Conservation (phyloP, 2,797 vertebrate genomes). For the Percopsis omiscomaycus region DNA sequence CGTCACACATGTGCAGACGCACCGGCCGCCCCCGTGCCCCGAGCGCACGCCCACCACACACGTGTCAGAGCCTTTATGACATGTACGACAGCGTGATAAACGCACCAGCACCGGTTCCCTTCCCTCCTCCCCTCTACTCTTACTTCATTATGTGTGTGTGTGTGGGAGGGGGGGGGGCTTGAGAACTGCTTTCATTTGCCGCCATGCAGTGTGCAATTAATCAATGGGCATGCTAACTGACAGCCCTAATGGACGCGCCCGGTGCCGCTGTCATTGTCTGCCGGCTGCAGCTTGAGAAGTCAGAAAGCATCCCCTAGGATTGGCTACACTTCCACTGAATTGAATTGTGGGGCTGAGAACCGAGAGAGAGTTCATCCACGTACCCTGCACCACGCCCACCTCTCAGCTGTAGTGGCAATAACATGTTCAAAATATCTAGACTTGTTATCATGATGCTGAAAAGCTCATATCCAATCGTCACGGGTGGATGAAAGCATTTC, state of each 20-base stretch:
- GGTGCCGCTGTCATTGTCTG: constrained; percentile 67
- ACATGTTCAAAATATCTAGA: constrained; percentile 39
- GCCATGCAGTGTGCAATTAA: constrained; percentile 70
- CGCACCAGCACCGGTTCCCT: constrained; percentile 37
- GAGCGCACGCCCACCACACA: not conserved
- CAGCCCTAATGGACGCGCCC: constrained; percentile 72
- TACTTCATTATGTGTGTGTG: constrained; percentile 66
- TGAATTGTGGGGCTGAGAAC: constrained; percentile 50
- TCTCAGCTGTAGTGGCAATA: constrained; percentile 45
- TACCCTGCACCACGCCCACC: constrained; percentile 46
- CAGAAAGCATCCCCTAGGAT: constrained; percentile 66
- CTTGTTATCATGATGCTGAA: constrained; percentile 42
- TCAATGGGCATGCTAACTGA: constrained; percentile 71
- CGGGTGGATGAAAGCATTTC: not conserved
- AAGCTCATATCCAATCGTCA: constrained; percentile 1
- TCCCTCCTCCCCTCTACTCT: constrained; percentile 64
- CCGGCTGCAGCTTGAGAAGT: constrained; percentile 55
- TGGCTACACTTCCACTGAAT: constrained; percentile 51
- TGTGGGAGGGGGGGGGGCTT: constrained; percentile 32
- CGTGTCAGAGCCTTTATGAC: constrained; percentile 53
- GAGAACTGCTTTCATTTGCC: constrained; percentile 74
- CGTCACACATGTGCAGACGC: too few relatives aligned
- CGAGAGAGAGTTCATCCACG: constrained; percentile 53
- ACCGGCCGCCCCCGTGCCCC: too few relatives aligned
- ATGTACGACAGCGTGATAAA: constrained; percentile 43